Base-by-base conservation (phyloP, 2,888 invertebrate genomes). In the Pomacea canaliculata region DNA sequence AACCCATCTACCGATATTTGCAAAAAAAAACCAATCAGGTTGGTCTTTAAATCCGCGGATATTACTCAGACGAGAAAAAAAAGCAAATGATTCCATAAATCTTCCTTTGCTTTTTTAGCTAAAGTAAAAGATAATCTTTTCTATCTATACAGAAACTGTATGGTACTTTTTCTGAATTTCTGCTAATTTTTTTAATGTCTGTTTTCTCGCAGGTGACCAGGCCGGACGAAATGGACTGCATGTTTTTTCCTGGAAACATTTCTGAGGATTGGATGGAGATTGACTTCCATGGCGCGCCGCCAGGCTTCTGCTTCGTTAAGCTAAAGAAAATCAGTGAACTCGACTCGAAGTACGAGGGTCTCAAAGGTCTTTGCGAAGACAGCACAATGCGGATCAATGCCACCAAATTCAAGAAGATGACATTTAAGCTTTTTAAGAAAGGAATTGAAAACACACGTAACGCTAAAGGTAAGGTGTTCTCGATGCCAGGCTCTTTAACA, bases 141-240 rank as follows among this genome's bases (percentile, higher is more conserved):
- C 37, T n/a, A n/a, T n/a, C n/a, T n/a, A n/a, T n/a, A n/a, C n/a
- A n/a, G n/a, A n/a, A 37, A 37, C 37, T 37, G 5, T 37, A 37
- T 3, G 37, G 37, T 5, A 37, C 1, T 37, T 37, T 37, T 37
- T 3, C 5, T 37, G 37, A 37, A 37, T 37, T 37, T 5, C 3
- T 37, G 0, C 0, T 37, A 37, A 37, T 3, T 37, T 37, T 37
- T 37, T 1, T 56, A 56, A 56, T 56, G 12, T 16, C 51, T 7
- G 8, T 56, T 56, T 56, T 56, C n/a, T n/a, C 19, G 0, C 74
- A 74, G 74, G 74, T 74, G 18, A 59, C 74, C 1, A 56, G 74
- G 16, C 68, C 74, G 8, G 74, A 74, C 51, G 74, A 74, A 62
- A 27, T 69, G 62, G 74, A 74, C 69, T 74, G 49, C 74, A 74